Percentiles rank a stretch among this genome's conserved stretches.
phyloP scores from a whole-genome alignment of 2,113 vertebrate species.

The Psophia crepitans region DNA sequence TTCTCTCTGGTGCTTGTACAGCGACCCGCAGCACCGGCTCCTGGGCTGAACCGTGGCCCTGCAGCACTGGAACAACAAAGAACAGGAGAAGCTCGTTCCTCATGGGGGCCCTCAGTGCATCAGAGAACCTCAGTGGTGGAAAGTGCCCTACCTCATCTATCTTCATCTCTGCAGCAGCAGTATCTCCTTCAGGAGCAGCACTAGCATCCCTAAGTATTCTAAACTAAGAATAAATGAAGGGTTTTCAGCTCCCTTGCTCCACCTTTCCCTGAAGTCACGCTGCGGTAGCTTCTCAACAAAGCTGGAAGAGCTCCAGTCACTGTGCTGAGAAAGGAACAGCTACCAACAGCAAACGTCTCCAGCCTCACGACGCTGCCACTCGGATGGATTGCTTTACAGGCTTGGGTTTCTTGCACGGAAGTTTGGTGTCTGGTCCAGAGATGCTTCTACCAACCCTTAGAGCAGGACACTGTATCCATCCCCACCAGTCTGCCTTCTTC shows the following conservation, averaged over 20 bases:
- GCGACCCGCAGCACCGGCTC: not conserved
- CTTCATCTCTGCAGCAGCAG: not conserved
- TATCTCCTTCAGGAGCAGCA: not conserved
- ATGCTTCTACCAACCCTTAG: not conserved
- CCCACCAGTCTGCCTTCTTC: not conserved
- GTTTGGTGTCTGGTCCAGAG: not conserved
- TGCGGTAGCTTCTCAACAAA: not conserved
- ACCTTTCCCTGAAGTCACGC: not conserved
- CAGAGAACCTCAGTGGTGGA: not conserved
- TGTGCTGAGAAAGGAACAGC: not conserved
- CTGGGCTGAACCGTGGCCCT: not conserved
- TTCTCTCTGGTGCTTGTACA: not conserved
- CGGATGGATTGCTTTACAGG: not conserved
- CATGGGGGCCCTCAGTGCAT: not conserved
- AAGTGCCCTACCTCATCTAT: not conserved
- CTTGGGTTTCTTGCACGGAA: not conserved
- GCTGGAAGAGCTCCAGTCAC: not conserved
- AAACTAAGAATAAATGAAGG: not conserved
- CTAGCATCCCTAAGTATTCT: not conserved
- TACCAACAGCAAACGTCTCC: not conserved
- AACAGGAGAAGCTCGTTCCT: not conserved
- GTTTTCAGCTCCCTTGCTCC: not conserved
- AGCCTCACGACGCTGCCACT: fast-evolving
- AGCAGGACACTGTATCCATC: not conserved
- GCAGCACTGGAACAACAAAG: not conserved